phyloP scores from a whole-genome alignment of 2,113 vertebrate genomes.

The Butorides virescens region DNA sequence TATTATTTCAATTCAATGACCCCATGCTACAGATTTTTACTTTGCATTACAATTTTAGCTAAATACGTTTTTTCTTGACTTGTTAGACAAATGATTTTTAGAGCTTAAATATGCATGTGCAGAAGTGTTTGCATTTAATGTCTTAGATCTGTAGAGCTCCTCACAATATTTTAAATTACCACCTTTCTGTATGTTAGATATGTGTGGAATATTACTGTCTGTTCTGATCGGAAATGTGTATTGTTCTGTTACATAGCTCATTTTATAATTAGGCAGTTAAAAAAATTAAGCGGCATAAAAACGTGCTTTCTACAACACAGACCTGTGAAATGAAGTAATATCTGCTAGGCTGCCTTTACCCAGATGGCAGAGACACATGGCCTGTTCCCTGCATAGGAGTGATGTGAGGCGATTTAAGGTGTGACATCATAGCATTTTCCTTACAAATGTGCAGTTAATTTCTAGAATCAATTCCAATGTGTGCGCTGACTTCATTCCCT shows the following conservation, averaged over 20 bases:
- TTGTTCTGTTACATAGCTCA: background rate
- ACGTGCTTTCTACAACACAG: accelerated
- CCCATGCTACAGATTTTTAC: accelerated
- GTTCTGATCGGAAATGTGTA: accelerated
- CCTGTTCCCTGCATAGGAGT: accelerated
- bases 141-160: background rate
- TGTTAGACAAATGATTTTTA: background rate
- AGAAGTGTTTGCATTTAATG: background rate
- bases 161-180: background rate
- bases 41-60: background rate
- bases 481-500: background rate
- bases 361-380: background rate
- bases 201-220: background rate
- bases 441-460: background rate
- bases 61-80: background rate
- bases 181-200: background rate
- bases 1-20: background rate
- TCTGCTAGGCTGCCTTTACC: background rate
- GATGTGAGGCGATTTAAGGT: background rate
- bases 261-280: background rate
- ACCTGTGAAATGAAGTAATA: accelerated
- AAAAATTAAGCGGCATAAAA: background rate
- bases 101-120: background rate
- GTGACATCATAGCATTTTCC: background rate
- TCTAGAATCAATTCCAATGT: background rate